Evolutionary conservation across 2,797 vertebrate species (phyloP), one percentile per base, ranked within the genome.

Genomic region (Ataeniobius toweri): DNA sequence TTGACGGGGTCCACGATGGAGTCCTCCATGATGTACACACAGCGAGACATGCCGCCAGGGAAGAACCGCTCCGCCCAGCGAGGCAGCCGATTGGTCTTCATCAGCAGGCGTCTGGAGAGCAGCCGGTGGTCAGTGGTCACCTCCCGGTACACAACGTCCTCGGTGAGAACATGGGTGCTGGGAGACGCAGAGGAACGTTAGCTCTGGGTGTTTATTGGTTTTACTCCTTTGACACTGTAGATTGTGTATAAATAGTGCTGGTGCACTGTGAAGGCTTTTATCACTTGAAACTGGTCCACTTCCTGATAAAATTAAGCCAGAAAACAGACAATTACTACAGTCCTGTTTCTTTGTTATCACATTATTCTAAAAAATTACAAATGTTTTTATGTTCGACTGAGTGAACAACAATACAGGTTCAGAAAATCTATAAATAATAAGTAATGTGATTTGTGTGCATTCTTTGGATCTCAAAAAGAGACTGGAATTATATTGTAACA

Each of bases 51-150:
- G 31, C 97, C 97, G 18, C 93, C 58, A 0, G 98, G 97, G 88
- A 99, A 97, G 82, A 99, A 85, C 20, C 89, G 90, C 90, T 99
- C 97, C 0, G 97, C 97, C 98, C 98, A 99, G 80, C 97, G 97
- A 12, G 98, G 98, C 86, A 98, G 94, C 67, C 97, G 96, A 88
- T 98, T 99, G 93, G 98, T 99, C 96, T 99, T 99, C 80, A 93
- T 95, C 67, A 96, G 82, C 71, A 96, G 94, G 36, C 95, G 95
- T 26, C 96, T 93, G 68, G 95, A 92, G 59, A 94, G 80, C 6
- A 96, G 94, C 59, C 58, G 91, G 79, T 94, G 85, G 91, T 96
- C 95, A 0, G 89, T 73, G 0, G 95, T 96, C 89, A 96, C 94
- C 86, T 96, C 94, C 6, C 95, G 94, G 80, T 94, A 95, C 58